These are phyloP conservation scores for Hydrolagus colliei DNA, from an alignment of 2,797 vertebrate species.

Conservation along the genomic window DNA sequence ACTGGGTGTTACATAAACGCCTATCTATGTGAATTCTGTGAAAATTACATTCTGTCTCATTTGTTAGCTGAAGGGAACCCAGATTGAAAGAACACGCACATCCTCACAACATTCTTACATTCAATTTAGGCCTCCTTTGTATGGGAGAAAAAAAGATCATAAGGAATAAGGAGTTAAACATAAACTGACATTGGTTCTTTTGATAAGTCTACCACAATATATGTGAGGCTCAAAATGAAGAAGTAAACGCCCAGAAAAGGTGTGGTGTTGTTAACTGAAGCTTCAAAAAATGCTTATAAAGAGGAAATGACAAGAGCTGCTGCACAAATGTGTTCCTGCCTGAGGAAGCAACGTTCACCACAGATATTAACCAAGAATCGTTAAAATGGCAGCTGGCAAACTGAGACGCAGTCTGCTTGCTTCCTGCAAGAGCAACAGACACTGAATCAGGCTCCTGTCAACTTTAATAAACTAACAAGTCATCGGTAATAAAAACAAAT, in stretches of 20 bases:
- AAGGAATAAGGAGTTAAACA: not conserved
- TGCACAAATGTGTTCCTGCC: slow-evolving; percentile 19
- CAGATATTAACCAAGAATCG: slow-evolving; percentile 6
- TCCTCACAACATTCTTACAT: not conserved
- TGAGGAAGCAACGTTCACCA: slow-evolving; percentile 28
- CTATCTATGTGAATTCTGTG: too few relatives aligned
- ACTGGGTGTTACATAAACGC: not conserved
- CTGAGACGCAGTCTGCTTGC: not conserved
- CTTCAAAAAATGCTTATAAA: not conserved
- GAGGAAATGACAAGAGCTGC: not conserved
- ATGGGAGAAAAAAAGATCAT: not conserved
- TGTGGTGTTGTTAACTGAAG: not conserved
- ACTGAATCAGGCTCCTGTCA: not conserved
- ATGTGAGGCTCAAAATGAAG: not conserved
- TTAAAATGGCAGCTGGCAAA: slow-evolving; percentile 26
- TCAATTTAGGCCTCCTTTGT: not conserved
- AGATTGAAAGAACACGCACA: not conserved
- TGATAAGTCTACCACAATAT: not conserved
- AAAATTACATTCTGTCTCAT: too few relatives aligned
- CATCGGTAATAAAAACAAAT: not conserved
- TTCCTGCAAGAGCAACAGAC: slow-evolving; percentile 17
- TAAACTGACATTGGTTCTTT: too few relatives aligned
- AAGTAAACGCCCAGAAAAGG: not conserved
- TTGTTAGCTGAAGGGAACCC: not conserved
- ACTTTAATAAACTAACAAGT: not conserved